A percentile compares a stretch with the other conserved stretches of the same genome.
phyloP scores from a whole-genome alignment of 2,113 vertebrate species.

The Larimichthys crocea region DNA sequence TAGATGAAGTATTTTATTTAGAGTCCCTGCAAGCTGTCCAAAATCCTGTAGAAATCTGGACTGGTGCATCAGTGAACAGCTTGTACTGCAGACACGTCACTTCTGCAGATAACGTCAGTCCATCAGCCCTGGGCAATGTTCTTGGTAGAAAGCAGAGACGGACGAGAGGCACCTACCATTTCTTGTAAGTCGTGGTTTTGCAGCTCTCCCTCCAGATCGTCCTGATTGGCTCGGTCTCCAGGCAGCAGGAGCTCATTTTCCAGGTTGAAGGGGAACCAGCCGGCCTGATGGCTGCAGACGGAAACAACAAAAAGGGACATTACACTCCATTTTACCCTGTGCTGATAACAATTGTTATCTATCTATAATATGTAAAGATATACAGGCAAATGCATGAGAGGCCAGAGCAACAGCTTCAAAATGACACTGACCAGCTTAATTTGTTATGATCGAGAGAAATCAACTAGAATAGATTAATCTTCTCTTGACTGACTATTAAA shows the following conservation, averaged over 20 bases:
- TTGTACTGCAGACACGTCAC: not conserved
- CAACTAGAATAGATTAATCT: too few species aligned
- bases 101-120: not conserved
- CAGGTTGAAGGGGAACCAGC: conserved; percentile 96
- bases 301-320: not conserved
- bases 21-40: not conserved
- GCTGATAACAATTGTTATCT: not conserved
- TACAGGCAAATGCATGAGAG: too few species aligned
- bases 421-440: too few species aligned
- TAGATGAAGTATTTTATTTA: too few species aligned
- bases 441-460: too few species aligned
- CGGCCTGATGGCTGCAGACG: conserved; percentile 91
- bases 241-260: conserved; percentile 88
- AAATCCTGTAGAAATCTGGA: not conserved
- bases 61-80: not conserved
- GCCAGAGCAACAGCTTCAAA: too few species aligned
- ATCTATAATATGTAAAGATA: not conserved
- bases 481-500: too few species aligned
- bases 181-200: conserved; percentile 89
- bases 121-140: not conserved
- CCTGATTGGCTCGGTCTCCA: conserved; percentile 85
- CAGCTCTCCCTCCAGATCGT: conserved; percentile 86
- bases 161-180: conserved; percentile 81
- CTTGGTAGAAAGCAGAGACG: not conserved
- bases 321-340: not conserved